Conservation (phyloP, 1,140 invertebrate genomes). For the Drosophila rufa region DNA sequence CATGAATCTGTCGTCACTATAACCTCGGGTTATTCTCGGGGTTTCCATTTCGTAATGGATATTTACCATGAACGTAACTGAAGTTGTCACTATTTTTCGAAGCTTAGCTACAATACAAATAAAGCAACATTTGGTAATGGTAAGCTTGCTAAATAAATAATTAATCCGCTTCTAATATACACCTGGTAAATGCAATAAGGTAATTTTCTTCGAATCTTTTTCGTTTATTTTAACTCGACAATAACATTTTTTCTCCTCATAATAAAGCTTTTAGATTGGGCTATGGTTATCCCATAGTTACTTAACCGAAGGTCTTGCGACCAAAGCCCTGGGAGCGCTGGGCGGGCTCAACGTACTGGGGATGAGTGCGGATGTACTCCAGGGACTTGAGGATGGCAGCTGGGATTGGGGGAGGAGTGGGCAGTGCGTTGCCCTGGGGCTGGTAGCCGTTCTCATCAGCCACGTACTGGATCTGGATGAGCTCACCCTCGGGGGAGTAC, state of each 20-base stretch:
- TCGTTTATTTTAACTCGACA: slow-evolving; percentile 28
- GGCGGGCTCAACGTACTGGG: slow-evolving; percentile 61
- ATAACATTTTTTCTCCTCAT: slow-evolving; percentile 21
- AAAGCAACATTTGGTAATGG: too few species aligned
- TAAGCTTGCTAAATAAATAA: too few species aligned
- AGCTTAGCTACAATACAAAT: too few species aligned
- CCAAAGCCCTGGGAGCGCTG: neutral
- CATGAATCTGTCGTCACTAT: too few species aligned
- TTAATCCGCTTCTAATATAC: too few species aligned
- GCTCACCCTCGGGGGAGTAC: slow-evolving; percentile 84
- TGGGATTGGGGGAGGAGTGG: slow-evolving; percentile 93
- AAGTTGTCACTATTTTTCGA: too few species aligned
- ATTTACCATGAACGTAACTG: too few species aligned
- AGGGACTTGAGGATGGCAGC: slow-evolving; percentile 87
- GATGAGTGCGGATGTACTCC: slow-evolving; percentile 87
- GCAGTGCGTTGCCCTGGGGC: slow-evolving; percentile 89
- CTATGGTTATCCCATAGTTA: neutral
- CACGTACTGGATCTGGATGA: slow-evolving; percentile 87
- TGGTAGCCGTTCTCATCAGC: slow-evolving; percentile 92
- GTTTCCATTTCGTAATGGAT: too few species aligned
- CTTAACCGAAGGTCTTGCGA: slow-evolving; percentile 12
- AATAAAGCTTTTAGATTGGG: slow-evolving; percentile 31
- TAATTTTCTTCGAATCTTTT: slow-evolving; percentile 1
- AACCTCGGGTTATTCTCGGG: too few species aligned
- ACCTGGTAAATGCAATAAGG: too few species aligned